Base-by-base conservation (phyloP, 1,140 invertebrate genomes). In the Meteorus sp. region DNA sequence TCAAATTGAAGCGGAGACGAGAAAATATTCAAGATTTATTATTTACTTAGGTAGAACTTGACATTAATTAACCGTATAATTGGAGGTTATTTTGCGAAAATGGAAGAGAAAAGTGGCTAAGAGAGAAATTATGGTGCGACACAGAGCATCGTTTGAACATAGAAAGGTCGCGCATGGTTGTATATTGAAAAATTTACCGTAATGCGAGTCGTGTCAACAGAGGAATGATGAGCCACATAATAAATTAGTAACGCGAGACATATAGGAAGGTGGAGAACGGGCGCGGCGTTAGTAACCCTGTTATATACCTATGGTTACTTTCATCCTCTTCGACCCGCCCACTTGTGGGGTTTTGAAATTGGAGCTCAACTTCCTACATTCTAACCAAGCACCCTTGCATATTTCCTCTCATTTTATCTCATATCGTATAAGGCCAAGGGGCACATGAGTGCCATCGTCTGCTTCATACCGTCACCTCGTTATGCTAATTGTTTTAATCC, bases 401-500 rank as follows among this genome's bases (percentile, higher is more conserved):
- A 23, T 31, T 35, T 31, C n/a, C 41, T 53, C 8, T 3, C 44
- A 44, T 11, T 20, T 3, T 19, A 11, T 19, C 41, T 44, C n/a
- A 29, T 17, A 55, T 39, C 5, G 25, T 31, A 31, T 39, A 43
- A 29, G 50, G 35, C 27, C 43, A 39, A 51, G 41, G 57, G 48
- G 44, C 57, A 56, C 53, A 54, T 50, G 52, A 63, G 48, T 27
- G 25, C 52, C 39, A 31, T 43, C 41, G 43, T 35, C 31, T 35
- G 41, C 25, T 41, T 59, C 43, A 62, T 59, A 43, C 58, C 50
- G 59, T 69, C 66, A 64, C 62, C 69, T 72, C 66, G 69, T 74
- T 74, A 72, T 71, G 72, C 64, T 73, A 72, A 72, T 74, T 71
- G 68, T 72, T 71, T 65, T 63, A 71, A 66, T 68, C 66, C 64